Evolutionary conservation across 1,140 invertebrate genomes (phyloP), one percentile per base, ranked within the genome.

Genomic region (Pomacea maculata): DNA sequence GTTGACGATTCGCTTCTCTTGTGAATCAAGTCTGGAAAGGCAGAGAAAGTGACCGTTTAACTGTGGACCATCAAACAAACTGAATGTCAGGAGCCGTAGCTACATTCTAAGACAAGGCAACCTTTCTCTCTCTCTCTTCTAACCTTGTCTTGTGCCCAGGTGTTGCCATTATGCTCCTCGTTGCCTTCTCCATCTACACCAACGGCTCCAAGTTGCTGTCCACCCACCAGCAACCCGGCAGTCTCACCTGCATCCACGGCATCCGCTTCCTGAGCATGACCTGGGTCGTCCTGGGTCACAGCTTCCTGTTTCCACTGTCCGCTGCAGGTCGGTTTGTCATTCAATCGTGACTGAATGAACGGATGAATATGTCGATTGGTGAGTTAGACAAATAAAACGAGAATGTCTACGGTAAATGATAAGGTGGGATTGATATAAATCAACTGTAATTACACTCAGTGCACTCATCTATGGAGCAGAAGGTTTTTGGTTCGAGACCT

Each of bases 271-370:
- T 98, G 65, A 96, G 96, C 84, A 97, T 98, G 96, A 94, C 94
- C 10, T 98, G 97, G 97, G 96, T 98, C 0, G 95, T 98, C 57
- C 93, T 97, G 5, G 97, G 96, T 0, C 97, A 98, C 90, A 96
- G 96, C 17, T 87, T 80, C 78, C 76, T 75, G 14, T 88, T 88
- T 90, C 92, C 80, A 82, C 90, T 75, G 85, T 85, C 21, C 91
- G 92, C 82, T 86, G 93, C 90, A 93, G 93, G 87, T 88, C 84
- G 76, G 86, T 88, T 85, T 87, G 10, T n/a, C 19, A 12, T 29
- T 78, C 55, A 57, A 54, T 61, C 34, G 1, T 1, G 64, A 65
- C 64, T 65, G 64, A 19, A 19, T 65, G n/a, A 17, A 65, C 6
- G 34, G 34, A 45, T 6, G 64, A 19, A 65, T 65, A 5, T 65